Evolutionary conservation across 2,113 vertebrate genomes (phyloP).

Genomic region (Syngnathoides biaculeatus): DNA sequence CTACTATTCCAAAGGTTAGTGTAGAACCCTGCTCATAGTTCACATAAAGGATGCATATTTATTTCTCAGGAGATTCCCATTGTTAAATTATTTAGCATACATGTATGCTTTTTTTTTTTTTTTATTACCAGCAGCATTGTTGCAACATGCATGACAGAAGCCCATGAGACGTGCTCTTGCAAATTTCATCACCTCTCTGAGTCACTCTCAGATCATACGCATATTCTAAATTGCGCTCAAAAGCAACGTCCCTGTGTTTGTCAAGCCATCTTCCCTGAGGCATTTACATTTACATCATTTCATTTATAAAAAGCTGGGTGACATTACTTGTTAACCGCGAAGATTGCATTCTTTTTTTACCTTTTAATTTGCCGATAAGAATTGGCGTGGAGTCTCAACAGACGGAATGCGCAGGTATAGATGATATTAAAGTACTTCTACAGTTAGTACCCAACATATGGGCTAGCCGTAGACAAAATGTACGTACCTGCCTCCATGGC

Average conservation of each 20-base stretch:
- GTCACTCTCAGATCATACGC: slow-evolving; percentile 47
- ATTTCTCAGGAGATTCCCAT: slow-evolving; percentile 53
- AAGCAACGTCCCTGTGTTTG: slow-evolving; percentile 29
- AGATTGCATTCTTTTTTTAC: slow-evolving; percentile 29
- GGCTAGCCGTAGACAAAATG: slow-evolving; percentile 70
- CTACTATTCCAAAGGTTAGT: too few species aligned
- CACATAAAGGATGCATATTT: slow-evolving; percentile 50
- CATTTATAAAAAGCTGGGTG: slow-evolving; percentile 48
- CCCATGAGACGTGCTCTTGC: slow-evolving; percentile 43
- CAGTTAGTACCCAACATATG: slow-evolving; percentile 69
- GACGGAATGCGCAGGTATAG: slow-evolving; percentile 58
- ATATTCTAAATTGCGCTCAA: slow-evolving; percentile 55
- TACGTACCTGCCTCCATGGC: slow-evolving; percentile 70
- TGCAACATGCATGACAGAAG: slow-evolving; percentile 42
- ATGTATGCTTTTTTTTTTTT: slow-evolving; percentile 31
- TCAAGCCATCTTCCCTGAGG: slow-evolving; percentile 43
- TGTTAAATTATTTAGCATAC: slow-evolving; percentile 47
- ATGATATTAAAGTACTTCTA: slow-evolving; percentile 69
- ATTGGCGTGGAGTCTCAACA: slow-evolving; percentile 41
- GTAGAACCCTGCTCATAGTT: too few species aligned
- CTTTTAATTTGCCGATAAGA: slow-evolving; percentile 34
- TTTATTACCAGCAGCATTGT: slow-evolving; percentile 39
- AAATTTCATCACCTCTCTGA: slow-evolving; percentile 61
- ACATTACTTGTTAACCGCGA: slow-evolving; percentile 53
- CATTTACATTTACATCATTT: slow-evolving; percentile 46